These are phyloP conservation scores for Amblyornis subalaris DNA, from an alignment of 2,113 vertebrate genomes.

Conservation along the genomic window DNA sequence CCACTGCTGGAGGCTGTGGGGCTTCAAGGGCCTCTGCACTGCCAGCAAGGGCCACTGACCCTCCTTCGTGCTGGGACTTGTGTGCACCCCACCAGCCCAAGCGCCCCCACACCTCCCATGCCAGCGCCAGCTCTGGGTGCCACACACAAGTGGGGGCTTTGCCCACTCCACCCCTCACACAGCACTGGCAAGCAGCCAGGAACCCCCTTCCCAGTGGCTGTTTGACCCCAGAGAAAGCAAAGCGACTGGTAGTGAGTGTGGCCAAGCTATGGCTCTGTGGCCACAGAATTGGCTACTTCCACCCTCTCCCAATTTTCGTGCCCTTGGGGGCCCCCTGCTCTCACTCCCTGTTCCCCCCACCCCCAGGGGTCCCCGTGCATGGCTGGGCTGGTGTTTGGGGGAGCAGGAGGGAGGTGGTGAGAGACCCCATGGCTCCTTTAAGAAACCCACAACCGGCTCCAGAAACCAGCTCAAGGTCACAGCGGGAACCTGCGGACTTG, in stretches of 20 bases:
- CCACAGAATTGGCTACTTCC: background rate
- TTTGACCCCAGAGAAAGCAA: fast-evolving
- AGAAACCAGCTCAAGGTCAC: slow-evolving; percentile 66
- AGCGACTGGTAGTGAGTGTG: background rate
- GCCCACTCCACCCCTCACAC: background rate
- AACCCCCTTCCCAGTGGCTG: background rate
- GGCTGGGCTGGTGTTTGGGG: background rate
- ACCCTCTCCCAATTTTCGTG: background rate
- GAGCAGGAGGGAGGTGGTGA: background rate
- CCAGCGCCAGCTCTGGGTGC: background rate
- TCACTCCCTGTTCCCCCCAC: fast-evolving
- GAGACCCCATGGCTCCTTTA: slow-evolving; percentile 42
- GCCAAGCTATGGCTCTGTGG: fast-evolving
- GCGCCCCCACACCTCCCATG: background rate
- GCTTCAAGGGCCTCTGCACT: fast-evolving
- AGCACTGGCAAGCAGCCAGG: background rate
- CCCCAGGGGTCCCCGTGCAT: fast-evolving
- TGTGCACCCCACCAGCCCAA: background rate
- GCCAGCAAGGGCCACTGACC: background rate
- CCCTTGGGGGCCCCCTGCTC: fast-evolving
- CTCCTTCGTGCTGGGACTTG: fast-evolving
- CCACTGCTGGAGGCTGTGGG: background rate
- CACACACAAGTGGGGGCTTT: fast-evolving
- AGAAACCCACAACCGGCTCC: slow-evolving; percentile 36
- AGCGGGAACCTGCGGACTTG: slow-evolving; percentile 61